Percentiles rank a stretch among this genome's conserved stretches.
These are phyloP conservation scores for Osmerus eperlanus DNA, from an alignment of 2,113 vertebrate genomes.

Conservation along the genomic window DNA sequence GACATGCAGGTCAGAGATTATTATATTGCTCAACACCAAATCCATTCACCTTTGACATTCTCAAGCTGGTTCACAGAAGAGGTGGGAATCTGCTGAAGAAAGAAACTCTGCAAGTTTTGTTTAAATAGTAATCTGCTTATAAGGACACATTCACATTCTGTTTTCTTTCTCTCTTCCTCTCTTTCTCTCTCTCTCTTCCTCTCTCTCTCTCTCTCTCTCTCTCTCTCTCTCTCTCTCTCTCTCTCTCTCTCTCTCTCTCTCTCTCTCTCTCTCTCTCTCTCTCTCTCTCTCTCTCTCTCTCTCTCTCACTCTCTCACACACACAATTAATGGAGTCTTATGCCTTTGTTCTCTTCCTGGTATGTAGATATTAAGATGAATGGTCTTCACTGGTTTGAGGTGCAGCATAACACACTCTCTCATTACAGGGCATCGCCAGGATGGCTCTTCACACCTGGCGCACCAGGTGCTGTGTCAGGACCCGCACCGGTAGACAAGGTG, in stretches of 20 bases:
- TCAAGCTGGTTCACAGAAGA: background rate
- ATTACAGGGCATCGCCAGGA: slow-evolving; percentile 52
- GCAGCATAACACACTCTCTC: slow-evolving; percentile 51
- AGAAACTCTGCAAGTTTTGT: background rate
- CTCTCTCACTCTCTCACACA: too few relatives aligned
- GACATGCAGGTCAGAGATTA: slow-evolving; percentile 43
- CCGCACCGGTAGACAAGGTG: slow-evolving; percentile 55
- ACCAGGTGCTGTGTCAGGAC: slow-evolving; percentile 62
- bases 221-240: too few relatives aligned
- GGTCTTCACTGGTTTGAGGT: slow-evolving; percentile 40
- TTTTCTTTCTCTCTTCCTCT: too few relatives aligned
- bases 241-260: too few relatives aligned
- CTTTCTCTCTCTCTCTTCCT: too few relatives aligned
- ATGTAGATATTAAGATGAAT: slow-evolving; percentile 38
- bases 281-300: too few relatives aligned
- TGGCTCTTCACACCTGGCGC: slow-evolving; percentile 61
- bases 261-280: too few relatives aligned
- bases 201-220: too few relatives aligned
- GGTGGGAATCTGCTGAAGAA: background rate
- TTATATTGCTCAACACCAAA: slow-evolving; percentile 8
- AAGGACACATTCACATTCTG: slow-evolving; percentile 7
- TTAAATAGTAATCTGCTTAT: background rate
- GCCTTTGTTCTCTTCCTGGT: background rate
- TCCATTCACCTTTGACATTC: background rate
- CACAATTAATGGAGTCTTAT: background rate